Conservation (phyloP, 2,113 vertebrate genomes). For the Nycticryphes semicollaris region DNA sequence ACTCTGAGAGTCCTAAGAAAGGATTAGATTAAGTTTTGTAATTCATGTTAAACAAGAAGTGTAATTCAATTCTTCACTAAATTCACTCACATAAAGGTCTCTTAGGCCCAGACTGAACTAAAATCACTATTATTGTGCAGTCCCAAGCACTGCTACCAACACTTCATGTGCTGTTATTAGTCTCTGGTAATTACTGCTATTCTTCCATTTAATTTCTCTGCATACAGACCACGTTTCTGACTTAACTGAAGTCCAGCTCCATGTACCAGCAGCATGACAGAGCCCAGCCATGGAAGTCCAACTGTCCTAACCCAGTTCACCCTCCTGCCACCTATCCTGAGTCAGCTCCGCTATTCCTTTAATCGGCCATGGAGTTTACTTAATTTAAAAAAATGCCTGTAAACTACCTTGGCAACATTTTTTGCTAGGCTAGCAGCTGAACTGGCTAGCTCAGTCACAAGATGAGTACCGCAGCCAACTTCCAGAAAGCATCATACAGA, state of each 20-base stretch:
- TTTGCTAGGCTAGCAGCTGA: background rate
- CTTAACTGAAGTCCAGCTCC: background rate
- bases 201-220: background rate
- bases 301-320: background rate
- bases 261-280: background rate
- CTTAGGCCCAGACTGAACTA: background rate
- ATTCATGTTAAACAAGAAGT: background rate
- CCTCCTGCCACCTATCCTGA: background rate
- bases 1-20: background rate
- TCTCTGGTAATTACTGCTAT: background rate
- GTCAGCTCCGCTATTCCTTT: background rate
- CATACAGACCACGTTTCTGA: background rate
- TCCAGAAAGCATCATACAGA: background rate
- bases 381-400: background rate
- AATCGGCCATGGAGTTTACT: background rate
- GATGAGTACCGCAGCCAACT: background rate
- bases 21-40: background rate
- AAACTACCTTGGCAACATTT: background rate
- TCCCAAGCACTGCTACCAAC: background rate
- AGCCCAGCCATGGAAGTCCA: background rate
- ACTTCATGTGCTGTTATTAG: background rate
- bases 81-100: background rate
- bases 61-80: background rate
- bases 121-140: background rate
- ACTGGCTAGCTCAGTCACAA: background rate